phyloP scores from a whole-genome alignment of 2,113 vertebrate species.

The Chloebia gouldiae region DNA sequence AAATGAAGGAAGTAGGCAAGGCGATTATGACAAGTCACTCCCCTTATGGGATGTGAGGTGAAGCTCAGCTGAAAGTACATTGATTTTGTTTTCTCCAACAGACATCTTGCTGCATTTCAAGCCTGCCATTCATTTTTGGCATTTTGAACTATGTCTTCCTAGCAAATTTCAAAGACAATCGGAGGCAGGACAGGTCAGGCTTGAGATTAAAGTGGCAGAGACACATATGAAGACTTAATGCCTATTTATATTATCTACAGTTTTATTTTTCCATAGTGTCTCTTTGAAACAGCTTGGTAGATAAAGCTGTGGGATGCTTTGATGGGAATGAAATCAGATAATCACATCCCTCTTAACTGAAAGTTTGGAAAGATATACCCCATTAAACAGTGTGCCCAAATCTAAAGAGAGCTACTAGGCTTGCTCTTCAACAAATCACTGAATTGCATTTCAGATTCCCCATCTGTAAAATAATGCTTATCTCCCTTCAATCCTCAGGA shows the following conservation, averaged over 20 bases:
- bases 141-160: neutral
- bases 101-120: neutral
- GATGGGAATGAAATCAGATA: constrained; percentile 12
- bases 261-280: neutral
- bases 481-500: constrained; percentile 3
- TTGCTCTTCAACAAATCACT: neutral
- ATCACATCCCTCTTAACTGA: neutral
- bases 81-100: neutral
- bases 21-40: neutral
- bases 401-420: neutral
- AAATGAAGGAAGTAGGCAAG: neutral
- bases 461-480: constrained; percentile 43
- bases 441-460: constrained; percentile 16
- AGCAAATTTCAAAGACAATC: neutral
- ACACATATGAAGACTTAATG: neutral
- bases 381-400: neutral
- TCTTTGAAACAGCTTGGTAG: neutral
- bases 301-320: constrained; percentile 7
- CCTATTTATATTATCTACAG: neutral
- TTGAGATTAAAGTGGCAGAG: neutral
- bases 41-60: neutral
- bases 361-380: neutral
- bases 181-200: neutral
- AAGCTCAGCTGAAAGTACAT: neutral
- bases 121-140: neutral